Evolutionary conservation across 2,113 vertebrate genomes (phyloP).

Genomic region (Excalfactoria chinensis): DNA sequence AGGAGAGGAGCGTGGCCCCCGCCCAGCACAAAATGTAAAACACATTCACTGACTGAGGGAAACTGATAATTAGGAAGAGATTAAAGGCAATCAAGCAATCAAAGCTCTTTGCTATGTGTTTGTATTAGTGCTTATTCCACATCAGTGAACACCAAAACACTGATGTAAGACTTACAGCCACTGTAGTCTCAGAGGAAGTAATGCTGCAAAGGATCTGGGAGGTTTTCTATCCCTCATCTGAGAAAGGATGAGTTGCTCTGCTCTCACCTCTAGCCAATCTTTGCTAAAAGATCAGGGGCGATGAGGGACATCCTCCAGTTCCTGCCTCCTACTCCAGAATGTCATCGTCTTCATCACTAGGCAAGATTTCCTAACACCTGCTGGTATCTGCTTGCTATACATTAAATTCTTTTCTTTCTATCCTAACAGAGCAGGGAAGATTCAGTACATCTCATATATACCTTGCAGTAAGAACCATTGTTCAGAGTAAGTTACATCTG

Average conservation of each 20-base stretch:
- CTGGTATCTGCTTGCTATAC: background rate
- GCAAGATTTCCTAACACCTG: background rate
- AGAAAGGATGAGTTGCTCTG: background rate
- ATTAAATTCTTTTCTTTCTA: background rate
- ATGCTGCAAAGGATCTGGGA: background rate
- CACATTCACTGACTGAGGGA: background rate
- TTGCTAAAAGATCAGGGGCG: background rate
- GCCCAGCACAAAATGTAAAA: background rate
- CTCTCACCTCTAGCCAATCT: background rate
- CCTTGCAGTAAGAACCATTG: background rate
- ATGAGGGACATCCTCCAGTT: background rate
- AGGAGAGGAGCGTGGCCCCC: background rate
- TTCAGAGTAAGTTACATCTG: background rate
- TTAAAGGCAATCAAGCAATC: background rate
- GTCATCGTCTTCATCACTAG: background rate
- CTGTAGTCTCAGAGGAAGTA: background rate
- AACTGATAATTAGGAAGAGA: conserved; percentile 22
- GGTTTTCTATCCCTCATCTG: background rate
- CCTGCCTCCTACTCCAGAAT: background rate
- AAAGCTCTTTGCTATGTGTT: background rate
- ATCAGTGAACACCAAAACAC: background rate
- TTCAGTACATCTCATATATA: background rate
- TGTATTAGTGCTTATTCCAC: background rate
- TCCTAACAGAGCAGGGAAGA: background rate
- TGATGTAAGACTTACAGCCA: background rate